Conservation (phyloP, 2,797 vertebrate genomes). For the Sitta carolinensis region DNA sequence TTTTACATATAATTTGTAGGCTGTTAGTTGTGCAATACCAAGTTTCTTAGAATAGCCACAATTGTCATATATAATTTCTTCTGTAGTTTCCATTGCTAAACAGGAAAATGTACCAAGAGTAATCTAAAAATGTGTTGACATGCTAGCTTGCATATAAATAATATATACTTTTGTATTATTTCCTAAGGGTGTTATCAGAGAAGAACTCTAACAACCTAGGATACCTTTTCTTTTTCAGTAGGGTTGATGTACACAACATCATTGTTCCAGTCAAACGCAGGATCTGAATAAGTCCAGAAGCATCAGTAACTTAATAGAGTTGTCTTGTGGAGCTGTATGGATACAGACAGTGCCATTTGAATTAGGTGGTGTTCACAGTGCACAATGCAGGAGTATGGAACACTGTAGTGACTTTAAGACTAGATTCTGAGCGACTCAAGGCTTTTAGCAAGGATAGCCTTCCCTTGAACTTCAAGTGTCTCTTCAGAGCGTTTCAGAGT, state of each 20-base stretch:
- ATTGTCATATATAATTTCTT: conserved; percentile 72
- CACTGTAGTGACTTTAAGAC: not conserved
- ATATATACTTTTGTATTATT: conserved; percentile 69
- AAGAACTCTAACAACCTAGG: not conserved
- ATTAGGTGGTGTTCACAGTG: not conserved
- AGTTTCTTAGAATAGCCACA: conserved; percentile 59
- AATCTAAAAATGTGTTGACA: conserved; percentile 72
- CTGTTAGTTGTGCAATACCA: conserved; percentile 46
- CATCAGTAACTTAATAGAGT: not conserved
- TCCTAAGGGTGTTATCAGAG: conserved; percentile 65
- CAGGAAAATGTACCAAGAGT: conserved; percentile 43
- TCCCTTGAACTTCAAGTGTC: not conserved
- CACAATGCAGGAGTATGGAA: not conserved
- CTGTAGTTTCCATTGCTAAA: conserved; percentile 61
- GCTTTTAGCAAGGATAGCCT: not conserved
- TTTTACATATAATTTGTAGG: conserved; percentile 36
- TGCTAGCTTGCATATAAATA: conserved; percentile 67
- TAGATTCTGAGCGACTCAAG: not conserved
- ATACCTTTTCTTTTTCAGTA: not conserved
- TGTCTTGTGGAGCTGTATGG: not conserved
- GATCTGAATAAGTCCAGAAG: not conserved
- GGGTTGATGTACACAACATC: not conserved
- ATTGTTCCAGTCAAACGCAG: not conserved
- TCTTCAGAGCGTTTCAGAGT: not conserved
- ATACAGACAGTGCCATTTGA: not conserved